Evolutionary conservation across 1,140 invertebrate genomes (phyloP), one percentile per base, ranked within the genome.

Genomic region (Heliconius melpomene): DNA sequence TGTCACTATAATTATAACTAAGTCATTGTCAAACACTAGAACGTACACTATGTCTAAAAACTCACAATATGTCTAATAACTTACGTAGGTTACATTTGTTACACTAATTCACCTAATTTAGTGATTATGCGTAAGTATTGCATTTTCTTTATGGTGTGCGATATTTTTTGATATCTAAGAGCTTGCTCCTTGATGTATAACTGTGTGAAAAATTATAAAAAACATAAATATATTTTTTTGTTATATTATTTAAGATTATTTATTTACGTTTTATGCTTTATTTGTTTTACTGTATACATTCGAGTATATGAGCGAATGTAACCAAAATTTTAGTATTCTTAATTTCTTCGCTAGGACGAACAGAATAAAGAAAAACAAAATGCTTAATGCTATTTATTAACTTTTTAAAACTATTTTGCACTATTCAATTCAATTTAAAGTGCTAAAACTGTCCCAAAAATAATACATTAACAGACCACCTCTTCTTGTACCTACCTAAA

Each of bases 121-220:
- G 74, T 70, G 57, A 76, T 76, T 57, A 75, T 57, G 23, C n/a
- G 60, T 38, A 60, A 75, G 38, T 76, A 77, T 77, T 77, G 38
- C 38, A 70, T 50, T 70, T 77, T 26, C 8, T 75, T n/a, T 2
- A 40, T 26, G 40, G 36, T 77, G 60, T 71, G 75, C 74, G 74
- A 75, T 23, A 36, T 36, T n/a, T 60, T 60, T 66, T 66, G 3
- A 29, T 66, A 11, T 66, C 3, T 23, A 60, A 66, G 26, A 66
- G n/a, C 3, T 13, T 66, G 26, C 26, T 66, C 60, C 3, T 13
- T 66, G 23, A 66, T 29, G 11, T 66, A 66, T 66, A 66, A 66
- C 20, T 60, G n/a, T 23, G 54, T 23, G n/a, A 26, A n/a, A 60
- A 7, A 60, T 26, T 60, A 23, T 60, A 57, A n/a, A 60, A 60